Evolutionary conservation across 1,140 invertebrate genomes (phyloP).

Genomic region (Araneus ventricosus): DNA sequence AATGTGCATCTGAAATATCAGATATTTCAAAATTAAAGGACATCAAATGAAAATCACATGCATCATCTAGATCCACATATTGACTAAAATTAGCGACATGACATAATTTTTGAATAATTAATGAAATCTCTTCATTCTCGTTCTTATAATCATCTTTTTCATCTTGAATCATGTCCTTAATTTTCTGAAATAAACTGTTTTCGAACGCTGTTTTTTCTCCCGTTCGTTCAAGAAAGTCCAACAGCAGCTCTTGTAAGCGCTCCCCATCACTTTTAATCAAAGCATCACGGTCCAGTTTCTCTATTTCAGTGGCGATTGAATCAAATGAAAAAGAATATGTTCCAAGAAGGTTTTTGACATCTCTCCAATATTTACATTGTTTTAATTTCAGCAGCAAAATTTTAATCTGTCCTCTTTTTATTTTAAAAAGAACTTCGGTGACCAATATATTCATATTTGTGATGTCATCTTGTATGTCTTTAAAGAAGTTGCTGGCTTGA

Average conservation of each 20-base stretch:
- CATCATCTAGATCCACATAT: not conserved
- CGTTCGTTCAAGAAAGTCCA: not conserved
- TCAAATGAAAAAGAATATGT: not conserved
- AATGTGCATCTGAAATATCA: not conserved
- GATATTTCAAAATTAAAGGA: not conserved
- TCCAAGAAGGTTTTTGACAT: too few relatives aligned
- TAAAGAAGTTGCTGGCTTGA: not conserved
- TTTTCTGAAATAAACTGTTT: not conserved
- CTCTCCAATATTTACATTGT: too few relatives aligned
- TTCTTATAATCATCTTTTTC: not conserved
- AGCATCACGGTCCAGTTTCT: not conserved
- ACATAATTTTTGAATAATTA: not conserved
- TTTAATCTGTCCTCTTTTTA: too few relatives aligned
- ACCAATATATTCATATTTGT: too few relatives aligned
- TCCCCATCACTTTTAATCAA: not conserved
- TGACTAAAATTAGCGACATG: not conserved
- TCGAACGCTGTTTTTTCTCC: not conserved
- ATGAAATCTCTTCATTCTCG: not conserved
- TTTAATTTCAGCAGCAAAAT: too few relatives aligned
- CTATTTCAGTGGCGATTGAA: not conserved
- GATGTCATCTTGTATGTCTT: too few relatives aligned
- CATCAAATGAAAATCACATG: not conserved
- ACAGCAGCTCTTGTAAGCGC: not conserved
- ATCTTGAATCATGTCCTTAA: not conserved
- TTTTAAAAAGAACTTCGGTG: too few relatives aligned